Percentiles rank a stretch among this genome's conserved stretches.
phyloP scores from a whole-genome alignment of 2,113 vertebrate species.

The western clawed frog (Xenopus tropicalis) region DNA sequence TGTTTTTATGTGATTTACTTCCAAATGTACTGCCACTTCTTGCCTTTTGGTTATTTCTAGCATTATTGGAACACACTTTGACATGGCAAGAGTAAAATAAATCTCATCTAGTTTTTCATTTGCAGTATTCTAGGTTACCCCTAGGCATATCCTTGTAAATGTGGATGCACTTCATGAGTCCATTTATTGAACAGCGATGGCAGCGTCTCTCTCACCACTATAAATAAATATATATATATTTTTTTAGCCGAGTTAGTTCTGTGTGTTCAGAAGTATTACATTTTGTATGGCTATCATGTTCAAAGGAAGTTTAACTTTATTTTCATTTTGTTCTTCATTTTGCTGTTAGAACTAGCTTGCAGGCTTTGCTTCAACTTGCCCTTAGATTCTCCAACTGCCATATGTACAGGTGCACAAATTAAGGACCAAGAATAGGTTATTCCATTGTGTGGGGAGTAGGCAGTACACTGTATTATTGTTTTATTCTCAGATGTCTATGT shows the following conservation, averaged over 20 bases:
- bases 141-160: conserved; percentile 23
- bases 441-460: too few relatives aligned
- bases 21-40: too few relatives aligned
- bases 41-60: too few relatives aligned
- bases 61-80: neutral
- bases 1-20: too few relatives aligned
- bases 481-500: too few relatives aligned
- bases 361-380: too few relatives aligned
- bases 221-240: conserved; percentile 3
- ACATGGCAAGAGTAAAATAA: conserved; percentile 17
- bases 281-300: conserved; percentile 21
- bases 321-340: too few relatives aligned
- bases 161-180: conserved; percentile 25
- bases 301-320: too few relatives aligned
- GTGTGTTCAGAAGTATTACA: conserved; percentile 20
- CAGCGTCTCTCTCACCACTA: conserved; percentile 20
- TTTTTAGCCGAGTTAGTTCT: conserved; percentile 27
- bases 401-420: neutral
- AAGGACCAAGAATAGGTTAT: conserved; percentile 42
- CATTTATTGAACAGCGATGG: conserved; percentile 20
- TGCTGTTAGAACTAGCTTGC: too few relatives aligned
- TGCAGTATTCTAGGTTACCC: conserved; percentile 1
- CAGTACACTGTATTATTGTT: too few relatives aligned
- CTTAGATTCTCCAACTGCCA: too few relatives aligned
- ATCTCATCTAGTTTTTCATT: conserved; percentile 18